These are phyloP conservation scores for Cryptotermes secundus DNA, from an alignment of 1,140 invertebrate species.

Conservation along the genomic window DNA sequence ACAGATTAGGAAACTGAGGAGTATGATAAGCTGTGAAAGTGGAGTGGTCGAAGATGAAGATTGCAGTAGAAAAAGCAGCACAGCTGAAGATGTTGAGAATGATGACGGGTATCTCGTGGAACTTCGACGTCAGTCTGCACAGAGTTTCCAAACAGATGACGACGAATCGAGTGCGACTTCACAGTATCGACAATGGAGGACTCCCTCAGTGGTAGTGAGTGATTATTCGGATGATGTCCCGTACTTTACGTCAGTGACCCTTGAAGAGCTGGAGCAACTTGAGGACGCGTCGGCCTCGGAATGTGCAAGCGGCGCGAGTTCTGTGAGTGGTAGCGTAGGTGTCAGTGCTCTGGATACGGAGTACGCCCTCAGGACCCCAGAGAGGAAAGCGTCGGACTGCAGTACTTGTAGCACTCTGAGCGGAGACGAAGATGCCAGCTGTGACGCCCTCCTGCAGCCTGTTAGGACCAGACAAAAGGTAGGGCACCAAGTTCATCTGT, in stretches of 20 bases:
- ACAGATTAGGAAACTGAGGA: not conserved
- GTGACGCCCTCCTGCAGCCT: constrained; percentile 22
- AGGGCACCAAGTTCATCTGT: not conserved
- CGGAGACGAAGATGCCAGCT: constrained; percentile 59
- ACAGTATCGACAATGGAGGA: constrained; percentile 61
- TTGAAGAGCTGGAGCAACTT: constrained; percentile 66
- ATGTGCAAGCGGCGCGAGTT: constrained; percentile 35
- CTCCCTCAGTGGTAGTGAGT: constrained; percentile 79
- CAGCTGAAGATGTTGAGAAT: not conserved
- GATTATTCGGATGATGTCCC: constrained; percentile 72
- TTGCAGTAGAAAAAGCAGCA: not conserved
- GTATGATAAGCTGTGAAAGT: not conserved
- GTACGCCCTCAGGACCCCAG: constrained; percentile 51
- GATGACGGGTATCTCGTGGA: not conserved
- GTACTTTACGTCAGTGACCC: constrained; percentile 48
- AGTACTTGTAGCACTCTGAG: constrained; percentile 63
- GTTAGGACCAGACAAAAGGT: not conserved
- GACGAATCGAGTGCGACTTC: constrained; percentile 22
- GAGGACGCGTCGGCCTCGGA: constrained; percentile 48
- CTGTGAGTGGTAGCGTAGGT: constrained; percentile 40
- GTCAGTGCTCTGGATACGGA: constrained; percentile 56
- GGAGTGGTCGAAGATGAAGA: not conserved
- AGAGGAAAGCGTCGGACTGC: constrained; percentile 63
- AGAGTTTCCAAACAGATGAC: constrained; percentile 15
- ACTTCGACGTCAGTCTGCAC: constrained; percentile 26